Evolutionary conservation across 2,113 vertebrate genomes (phyloP), one percentile per base, ranked within the genome.

Genomic region (Leptobrachium ailaonicum): DNA sequence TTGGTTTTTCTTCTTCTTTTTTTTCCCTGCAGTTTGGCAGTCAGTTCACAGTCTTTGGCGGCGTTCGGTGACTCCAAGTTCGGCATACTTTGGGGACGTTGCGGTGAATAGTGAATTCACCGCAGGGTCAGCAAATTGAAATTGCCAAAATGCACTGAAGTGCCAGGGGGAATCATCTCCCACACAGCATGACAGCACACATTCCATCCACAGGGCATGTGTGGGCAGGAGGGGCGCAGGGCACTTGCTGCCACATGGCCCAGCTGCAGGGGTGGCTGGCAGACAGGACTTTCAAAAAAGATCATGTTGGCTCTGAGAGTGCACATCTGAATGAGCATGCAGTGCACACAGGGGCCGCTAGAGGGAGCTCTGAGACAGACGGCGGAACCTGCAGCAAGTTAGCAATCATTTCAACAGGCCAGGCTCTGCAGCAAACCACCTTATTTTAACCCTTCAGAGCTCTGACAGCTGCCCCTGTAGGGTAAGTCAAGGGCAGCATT

Each of bases 311-410:
- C 82, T 79, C 73, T 76, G 77, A 79, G 86, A 64, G 72, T 8
- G 73, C 32, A n/a, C 8, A 42, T 41, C 9, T 20, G 73, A 79
- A 47, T 69, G 72, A 62, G 76, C 84, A 53, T 84, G 86, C 84
- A 82, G 56, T 41, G 45, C 74, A 73, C 74, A 1, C 77, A 66
- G 20, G 81, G 79, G 85, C 89, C 92, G 89, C 88, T 92, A 93
- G 94, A 92, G 93, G 93, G 93, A 93, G 94, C 94, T 94, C 90
- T 93, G 86, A 32, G 86, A 87, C 82, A 54, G 66, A 84, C 66
- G 40, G 67, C 8, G 40, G 68, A 54, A 72, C 77, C 6, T 73
- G 79, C 64, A 83, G 4, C 20, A 8, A 42, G 62, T 1, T 0
- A 12, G 40, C 40, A 67, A 32, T 63, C 56, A 53, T 32, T 62